These are phyloP conservation scores for Oceanites oceanicus DNA, from an alignment of 2,113 vertebrate species.

Conservation along the genomic window DNA sequence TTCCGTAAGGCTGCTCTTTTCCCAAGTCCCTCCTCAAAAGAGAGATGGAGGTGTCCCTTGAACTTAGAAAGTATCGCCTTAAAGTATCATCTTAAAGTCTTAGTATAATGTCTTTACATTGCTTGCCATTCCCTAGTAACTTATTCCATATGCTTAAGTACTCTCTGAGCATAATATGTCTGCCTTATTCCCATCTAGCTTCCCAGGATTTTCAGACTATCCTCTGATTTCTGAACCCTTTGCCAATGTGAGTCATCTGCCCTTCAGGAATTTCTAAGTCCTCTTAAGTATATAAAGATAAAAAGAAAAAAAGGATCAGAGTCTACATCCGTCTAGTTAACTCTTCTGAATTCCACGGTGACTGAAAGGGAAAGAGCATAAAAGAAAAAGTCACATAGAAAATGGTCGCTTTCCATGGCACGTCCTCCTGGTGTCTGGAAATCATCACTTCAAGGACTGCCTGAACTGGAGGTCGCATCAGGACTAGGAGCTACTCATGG, in stretches of 20 bases:
- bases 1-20: background rate
- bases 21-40: background rate
- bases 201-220: background rate
- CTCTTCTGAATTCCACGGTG: background rate
- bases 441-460: background rate
- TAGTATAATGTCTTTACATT: constrained; percentile 47
- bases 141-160: constrained; percentile 53
- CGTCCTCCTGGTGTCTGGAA: background rate
- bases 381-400: background rate
- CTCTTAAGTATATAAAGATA: background rate
- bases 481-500: background rate
- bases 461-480: background rate
- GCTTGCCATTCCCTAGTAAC: constrained; percentile 35
- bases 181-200: background rate
- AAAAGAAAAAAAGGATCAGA: background rate
- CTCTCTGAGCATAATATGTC: background rate
- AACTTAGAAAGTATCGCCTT: background rate
- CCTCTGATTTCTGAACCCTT: background rate
- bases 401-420: background rate
- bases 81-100: constrained; percentile 46
- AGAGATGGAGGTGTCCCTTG: background rate
- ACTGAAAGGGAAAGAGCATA: background rate
- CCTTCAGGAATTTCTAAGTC: background rate
- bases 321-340: background rate
- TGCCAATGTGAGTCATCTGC: background rate